Percentiles rank a stretch among this genome's conserved stretches.
These are phyloP conservation scores for Myotis vivesi DNA, from an alignment of 2,797 vertebrate genomes.

Conservation along the genomic window DNA sequence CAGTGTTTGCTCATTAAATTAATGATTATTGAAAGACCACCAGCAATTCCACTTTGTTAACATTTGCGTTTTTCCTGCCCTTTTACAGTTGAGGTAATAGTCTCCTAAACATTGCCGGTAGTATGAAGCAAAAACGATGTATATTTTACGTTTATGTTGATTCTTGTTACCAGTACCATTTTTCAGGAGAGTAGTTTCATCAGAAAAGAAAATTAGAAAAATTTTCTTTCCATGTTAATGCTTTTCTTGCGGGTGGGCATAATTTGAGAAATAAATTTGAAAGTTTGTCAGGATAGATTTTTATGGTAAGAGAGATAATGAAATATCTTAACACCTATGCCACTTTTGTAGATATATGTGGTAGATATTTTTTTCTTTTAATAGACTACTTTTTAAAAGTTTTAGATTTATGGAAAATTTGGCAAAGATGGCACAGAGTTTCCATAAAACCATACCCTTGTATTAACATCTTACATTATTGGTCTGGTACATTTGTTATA, in stretches of 20 bases:
- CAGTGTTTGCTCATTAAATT: neutral
- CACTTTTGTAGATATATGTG: neutral
- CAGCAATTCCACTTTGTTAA: neutral
- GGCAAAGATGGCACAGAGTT: neutral
- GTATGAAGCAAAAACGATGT: neutral
- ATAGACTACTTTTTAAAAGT: neutral
- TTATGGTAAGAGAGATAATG: neutral
- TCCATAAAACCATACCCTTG: neutral
- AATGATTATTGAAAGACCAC: neutral
- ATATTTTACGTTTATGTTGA: neutral
- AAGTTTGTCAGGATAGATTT: neutral
- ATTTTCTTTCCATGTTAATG: neutral
- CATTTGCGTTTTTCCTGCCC: neutral
- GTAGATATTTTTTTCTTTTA: neutral
- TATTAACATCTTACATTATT: neutral
- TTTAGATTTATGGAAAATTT: neutral
- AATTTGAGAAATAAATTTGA: neutral
- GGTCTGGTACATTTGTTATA: neutral
- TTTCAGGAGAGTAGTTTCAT: neutral
- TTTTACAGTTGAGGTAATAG: neutral
- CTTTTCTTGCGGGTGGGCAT: neutral
- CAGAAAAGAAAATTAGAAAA: neutral
- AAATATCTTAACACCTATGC: neutral
- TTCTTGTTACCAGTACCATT: neutral
- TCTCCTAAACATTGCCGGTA: too few species aligned